Conservation (phyloP, 2,888 invertebrate genomes). For the Aporophyla lueneburgensis region DNA sequence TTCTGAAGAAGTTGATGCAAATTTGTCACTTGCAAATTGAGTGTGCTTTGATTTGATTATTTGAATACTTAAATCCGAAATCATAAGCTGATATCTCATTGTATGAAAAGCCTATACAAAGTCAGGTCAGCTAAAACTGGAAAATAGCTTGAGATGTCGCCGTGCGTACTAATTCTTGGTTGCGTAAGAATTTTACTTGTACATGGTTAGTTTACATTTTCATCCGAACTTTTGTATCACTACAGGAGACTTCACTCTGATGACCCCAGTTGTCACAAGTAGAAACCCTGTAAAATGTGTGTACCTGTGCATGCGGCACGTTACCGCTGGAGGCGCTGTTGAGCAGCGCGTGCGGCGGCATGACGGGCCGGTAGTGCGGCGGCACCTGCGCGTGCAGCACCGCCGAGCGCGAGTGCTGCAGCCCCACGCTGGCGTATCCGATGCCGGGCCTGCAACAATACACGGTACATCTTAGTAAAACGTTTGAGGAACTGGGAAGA, state of each 20-base stretch:
- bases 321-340: constrained; percentile 92
- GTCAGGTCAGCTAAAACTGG: too few relatives aligned
- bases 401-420: constrained; percentile 94
- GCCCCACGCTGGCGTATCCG: constrained; percentile 85
- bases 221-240: not conserved
- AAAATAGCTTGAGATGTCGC: too few relatives aligned
- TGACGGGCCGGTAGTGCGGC: constrained; percentile 88
- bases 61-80: too few relatives aligned
- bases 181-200: not conserved
- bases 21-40: not conserved
- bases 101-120: too few relatives aligned
- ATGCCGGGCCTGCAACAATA: constrained; percentile 83
- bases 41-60: not conserved
- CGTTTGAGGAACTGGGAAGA: not conserved
- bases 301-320: constrained; percentile 89
- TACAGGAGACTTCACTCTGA: not conserved
- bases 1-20: not conserved
- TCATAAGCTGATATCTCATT: too few relatives aligned
- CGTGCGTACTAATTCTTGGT: not conserved
- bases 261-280: not conserved
- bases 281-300: not conserved
- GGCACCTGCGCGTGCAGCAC: constrained; percentile 92
- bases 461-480: not conserved
- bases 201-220: not conserved
- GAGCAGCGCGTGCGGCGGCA: constrained; percentile 87